Evolutionary conservation across 1,140 invertebrate genomes (phyloP).

Genomic region (Anastrepha obliqua): DNA sequence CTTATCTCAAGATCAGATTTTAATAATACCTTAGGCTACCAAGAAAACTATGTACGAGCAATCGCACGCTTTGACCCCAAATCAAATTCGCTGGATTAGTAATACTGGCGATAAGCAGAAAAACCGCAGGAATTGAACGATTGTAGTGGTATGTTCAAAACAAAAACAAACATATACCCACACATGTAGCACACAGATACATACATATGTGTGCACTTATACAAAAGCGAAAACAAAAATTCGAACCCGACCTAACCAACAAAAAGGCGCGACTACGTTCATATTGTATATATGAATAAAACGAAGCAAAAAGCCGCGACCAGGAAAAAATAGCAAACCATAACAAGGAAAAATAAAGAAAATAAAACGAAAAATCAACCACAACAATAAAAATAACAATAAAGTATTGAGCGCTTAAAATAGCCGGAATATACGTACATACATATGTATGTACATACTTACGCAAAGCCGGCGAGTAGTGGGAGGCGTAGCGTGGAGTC

Average conservation of each 20-base stretch:
- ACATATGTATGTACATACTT: background rate
- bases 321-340: background rate
- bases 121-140: too few relatives aligned
- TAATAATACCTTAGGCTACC: too few relatives aligned
- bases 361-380: background rate
- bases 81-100: too few relatives aligned
- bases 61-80: too few relatives aligned
- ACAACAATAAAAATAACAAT: background rate
- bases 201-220: background rate
- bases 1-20: too few relatives aligned
- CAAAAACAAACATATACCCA: too few relatives aligned
- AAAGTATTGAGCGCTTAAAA: background rate
- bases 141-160: too few relatives aligned
- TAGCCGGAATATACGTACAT: background rate
- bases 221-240: too few relatives aligned
- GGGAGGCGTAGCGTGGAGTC: background rate
- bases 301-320: background rate
- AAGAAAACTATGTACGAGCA: too few relatives aligned
- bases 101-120: too few relatives aligned
- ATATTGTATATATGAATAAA: background rate
- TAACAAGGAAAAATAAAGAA: background rate
- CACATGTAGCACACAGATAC: background rate
- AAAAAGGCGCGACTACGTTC: background rate
- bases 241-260: conserved; percentile 23
- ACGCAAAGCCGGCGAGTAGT: background rate